Percentiles rank a stretch among this genome's conserved stretches.
Evolutionary conservation across 2,113 vertebrate genomes (phyloP).

Genomic region (Elgaria multicarinata): DNA sequence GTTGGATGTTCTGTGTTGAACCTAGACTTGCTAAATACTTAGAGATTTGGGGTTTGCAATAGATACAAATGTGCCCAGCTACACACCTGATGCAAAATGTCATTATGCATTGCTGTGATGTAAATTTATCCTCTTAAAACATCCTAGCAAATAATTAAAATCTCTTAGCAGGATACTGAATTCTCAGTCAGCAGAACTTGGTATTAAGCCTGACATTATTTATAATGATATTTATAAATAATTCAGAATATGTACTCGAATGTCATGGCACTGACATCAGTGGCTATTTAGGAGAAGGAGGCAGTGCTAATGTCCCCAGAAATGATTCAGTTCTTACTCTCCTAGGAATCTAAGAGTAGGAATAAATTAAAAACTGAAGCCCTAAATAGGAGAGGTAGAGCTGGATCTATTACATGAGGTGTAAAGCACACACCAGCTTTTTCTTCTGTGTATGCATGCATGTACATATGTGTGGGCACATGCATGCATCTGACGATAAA

Average conservation of each 20-base stretch:
- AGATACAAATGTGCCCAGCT: slow-evolving; percentile 11
- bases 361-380: not conserved
- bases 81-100: not conserved
- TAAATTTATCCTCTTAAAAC: not conserved
- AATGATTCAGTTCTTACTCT: not conserved
- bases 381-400: not conserved
- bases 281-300: not conserved
- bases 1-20: not conserved
- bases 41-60: slow-evolving; percentile 36
- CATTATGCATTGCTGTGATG: not conserved
- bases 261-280: no score
- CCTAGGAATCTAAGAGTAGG: not conserved
- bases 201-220: not conserved
- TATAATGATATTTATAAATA: not conserved
- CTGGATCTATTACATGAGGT: not conserved
- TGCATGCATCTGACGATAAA: not conserved
- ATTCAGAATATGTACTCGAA: not conserved
- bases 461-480: not conserved
- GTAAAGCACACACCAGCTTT: not conserved
- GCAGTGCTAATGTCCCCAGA: not conserved
- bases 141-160: not conserved
- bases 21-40: not conserved
- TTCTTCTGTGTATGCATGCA: not conserved
- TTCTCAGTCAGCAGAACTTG: not conserved
- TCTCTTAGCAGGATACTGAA: not conserved